Conservation (phyloP, 1,140 invertebrate species). For the Papilio xuthus region DNA sequence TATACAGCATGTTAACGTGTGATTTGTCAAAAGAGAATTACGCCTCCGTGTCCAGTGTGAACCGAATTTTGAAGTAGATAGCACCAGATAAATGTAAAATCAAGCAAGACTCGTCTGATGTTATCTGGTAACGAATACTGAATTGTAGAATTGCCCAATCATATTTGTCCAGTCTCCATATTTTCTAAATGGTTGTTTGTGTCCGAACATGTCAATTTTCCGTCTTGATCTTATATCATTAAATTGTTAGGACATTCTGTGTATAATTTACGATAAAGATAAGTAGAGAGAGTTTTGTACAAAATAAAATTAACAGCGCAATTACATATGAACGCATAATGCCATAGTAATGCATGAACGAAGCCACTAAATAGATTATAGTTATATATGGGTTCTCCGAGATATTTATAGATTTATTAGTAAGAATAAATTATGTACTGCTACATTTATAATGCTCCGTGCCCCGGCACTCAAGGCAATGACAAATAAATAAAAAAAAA, state of each 20-base stretch:
- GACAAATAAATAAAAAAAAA: neutral
- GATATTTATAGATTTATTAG: neutral
- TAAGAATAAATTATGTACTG: too few species aligned
- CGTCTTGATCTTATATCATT: neutral
- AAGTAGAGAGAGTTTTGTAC: neutral
- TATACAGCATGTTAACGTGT: neutral
- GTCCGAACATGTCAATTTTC: neutral
- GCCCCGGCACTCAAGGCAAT: too few species aligned
- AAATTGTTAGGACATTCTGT: too few species aligned
- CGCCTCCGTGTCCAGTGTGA: neutral
- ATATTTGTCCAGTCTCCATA: neutral
- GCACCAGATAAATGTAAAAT: neutral
- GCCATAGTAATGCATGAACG: neutral
- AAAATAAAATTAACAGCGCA: neutral
- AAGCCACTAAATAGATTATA: constrained; percentile 12
- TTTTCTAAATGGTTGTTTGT: neutral
- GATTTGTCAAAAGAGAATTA: neutral
- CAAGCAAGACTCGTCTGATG: neutral
- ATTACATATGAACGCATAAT: neutral
- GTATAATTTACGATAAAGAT: too few species aligned
- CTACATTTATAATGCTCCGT: too few species aligned
- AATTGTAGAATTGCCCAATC: neutral
- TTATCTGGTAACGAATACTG: neutral
- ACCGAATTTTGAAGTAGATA: constrained; percentile 1
- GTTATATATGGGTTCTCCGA: neutral